Evolutionary conservation across 2,888 invertebrate genomes (phyloP).

Genomic region (Venusia cambrica): DNA sequence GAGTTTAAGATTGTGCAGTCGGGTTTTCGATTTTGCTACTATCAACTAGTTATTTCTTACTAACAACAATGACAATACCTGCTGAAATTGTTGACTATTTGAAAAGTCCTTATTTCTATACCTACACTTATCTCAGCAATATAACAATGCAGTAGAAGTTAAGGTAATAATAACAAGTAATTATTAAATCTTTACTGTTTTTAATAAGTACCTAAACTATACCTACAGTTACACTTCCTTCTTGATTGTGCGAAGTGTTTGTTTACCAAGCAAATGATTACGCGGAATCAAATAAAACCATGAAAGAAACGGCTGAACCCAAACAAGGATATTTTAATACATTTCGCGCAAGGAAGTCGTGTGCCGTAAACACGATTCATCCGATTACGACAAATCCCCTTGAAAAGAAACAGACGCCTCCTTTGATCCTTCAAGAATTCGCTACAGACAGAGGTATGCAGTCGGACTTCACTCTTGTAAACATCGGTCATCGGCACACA

Average conservation of each 20-base stretch:
- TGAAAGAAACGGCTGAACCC: slow-evolving; percentile 21
- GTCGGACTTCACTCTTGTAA: slow-evolving; percentile 45
- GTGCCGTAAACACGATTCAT: slow-evolving; percentile 56
- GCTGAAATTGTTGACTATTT: too few species aligned
- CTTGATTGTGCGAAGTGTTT: slow-evolving; percentile 7
- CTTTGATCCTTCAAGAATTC: slow-evolving; percentile 64
- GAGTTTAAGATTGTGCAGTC: too few species aligned
- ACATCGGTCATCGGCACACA: slow-evolving; percentile 50
- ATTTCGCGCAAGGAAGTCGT: slow-evolving; percentile 55
- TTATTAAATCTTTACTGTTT: slow-evolving; percentile 6
- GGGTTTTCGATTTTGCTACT: too few species aligned
- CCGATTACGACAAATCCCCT: slow-evolving; percentile 60
- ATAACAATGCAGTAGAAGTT: too few species aligned
- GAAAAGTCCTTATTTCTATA: too few species aligned
- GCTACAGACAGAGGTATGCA: slow-evolving; percentile 42
- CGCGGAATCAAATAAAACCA: slow-evolving; percentile 21
- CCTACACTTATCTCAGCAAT: too few species aligned
- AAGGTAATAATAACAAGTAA: too few species aligned
- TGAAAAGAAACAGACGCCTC: slow-evolving; percentile 61
- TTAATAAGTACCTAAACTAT: background rate
- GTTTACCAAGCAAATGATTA: slow-evolving; percentile 16
- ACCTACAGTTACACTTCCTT: slow-evolving; percentile 8
- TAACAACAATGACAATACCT: too few species aligned
- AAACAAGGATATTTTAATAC: slow-evolving; percentile 31
- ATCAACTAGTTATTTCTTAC: too few species aligned